phyloP scores from a whole-genome alignment of 2,797 vertebrate genomes.

The Sebastes melanostomus region DNA sequence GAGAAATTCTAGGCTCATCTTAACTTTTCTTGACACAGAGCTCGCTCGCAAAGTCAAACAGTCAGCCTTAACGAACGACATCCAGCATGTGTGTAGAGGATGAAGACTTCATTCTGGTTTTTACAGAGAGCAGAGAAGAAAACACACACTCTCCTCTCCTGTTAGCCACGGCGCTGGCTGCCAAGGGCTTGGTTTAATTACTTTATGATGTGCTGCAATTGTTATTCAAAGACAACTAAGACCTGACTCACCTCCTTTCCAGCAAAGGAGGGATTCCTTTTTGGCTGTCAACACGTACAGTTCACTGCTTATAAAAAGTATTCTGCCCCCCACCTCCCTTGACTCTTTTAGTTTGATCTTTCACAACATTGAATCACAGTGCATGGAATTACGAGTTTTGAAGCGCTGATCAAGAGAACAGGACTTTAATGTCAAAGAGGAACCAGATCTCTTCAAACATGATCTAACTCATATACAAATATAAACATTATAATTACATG shows the following conservation, averaged over 20 bases:
- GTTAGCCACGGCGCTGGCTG: background rate
- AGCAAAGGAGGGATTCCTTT: background rate
- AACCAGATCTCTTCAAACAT: background rate
- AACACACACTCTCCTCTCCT: background rate
- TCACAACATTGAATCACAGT: conserved; percentile 27
- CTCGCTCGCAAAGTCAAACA: conserved; percentile 8
- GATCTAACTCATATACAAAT: background rate
- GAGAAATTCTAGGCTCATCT: conserved; percentile 15
- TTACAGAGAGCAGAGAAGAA: background rate
- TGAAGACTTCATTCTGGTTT: conserved; percentile 12
- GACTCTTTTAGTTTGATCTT: background rate
- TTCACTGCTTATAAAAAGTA: background rate
- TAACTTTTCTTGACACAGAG: background rate
- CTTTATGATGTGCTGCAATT: background rate
- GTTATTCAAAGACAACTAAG: background rate
- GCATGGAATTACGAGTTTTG: background rate
- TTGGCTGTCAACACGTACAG: background rate
- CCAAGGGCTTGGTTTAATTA: conserved; percentile 3
- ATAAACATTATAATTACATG: background rate
- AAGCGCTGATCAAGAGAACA: background rate
- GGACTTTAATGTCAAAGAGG: background rate
- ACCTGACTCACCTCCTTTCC: background rate
- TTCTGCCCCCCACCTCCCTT: background rate
- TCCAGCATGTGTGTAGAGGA: background rate
- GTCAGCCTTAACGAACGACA: background rate